Evolutionary conservation across 2,888 invertebrate species (phyloP).

Genomic region (Dromius quadrimaculatus): DNA sequence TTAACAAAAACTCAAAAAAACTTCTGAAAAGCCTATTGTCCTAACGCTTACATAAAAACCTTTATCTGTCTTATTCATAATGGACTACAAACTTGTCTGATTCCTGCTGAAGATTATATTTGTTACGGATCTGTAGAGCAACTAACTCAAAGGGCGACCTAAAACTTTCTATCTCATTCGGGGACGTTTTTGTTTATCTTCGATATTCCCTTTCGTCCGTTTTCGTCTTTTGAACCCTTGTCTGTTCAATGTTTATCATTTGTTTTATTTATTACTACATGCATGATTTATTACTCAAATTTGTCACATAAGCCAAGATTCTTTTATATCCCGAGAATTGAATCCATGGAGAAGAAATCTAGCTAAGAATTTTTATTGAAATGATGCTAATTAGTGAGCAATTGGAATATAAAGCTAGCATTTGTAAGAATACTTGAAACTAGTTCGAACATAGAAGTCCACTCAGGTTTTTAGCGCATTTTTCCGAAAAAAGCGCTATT

Average conservation of each 20-base stretch:
- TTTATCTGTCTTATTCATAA: too few species aligned
- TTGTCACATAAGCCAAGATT: slow-evolving; percentile 7
- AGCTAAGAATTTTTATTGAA: neutral
- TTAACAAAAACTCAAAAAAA: too few species aligned
- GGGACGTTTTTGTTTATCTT: slow-evolving; percentile 31
- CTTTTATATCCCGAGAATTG: too few species aligned
- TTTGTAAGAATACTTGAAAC: too few species aligned
- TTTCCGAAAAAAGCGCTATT: too few species aligned
- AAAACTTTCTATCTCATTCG: slow-evolving; percentile 12
- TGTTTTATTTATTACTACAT: slow-evolving; percentile 20
- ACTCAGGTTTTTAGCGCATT: too few species aligned
- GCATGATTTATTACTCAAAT: slow-evolving; percentile 1
- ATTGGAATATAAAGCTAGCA: too few species aligned
- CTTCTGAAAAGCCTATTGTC: too few species aligned
- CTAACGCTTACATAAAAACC: too few species aligned
- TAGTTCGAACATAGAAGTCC: too few species aligned
- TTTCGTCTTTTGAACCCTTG: neutral
- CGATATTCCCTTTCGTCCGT: neutral
- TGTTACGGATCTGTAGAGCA: neutral
- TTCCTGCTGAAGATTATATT: too few species aligned
- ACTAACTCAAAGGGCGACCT: neutral
- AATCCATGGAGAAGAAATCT: neutral
- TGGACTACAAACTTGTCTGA: too few species aligned
- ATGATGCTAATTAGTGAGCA: neutral
- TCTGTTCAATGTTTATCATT: slow-evolving; percentile 24